Evolutionary conservation across 2,113 vertebrate genomes (phyloP), one percentile per base, ranked within the genome.

Genomic region (Phainopepla nitens): DNA sequence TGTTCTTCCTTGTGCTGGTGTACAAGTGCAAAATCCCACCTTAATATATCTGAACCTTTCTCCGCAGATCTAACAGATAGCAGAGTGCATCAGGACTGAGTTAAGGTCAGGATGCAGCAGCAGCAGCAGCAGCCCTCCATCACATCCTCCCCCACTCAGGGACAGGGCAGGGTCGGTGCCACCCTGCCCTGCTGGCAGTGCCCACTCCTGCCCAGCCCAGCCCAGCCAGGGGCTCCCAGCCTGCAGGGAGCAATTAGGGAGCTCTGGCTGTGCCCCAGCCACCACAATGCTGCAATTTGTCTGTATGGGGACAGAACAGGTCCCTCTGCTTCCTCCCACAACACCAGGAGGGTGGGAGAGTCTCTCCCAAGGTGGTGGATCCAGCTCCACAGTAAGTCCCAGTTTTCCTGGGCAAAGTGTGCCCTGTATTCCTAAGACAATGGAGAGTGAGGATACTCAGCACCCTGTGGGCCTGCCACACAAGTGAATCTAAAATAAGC

Each of bases 401-500:
- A 85, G 25, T 20, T 76, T 58, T 66, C 33, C 41, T 36, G 42
- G 58, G 39, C 24, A 15, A 64, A n/a, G 27, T 69, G 53, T 79
- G 50, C 36, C 56, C 72, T 22, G 9, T 33, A 33, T 61, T 65
- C 82, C 39, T 47, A 6, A 89, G 3, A 31, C 33, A 68, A 35
- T 1, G 9, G 47, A 58, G n/a, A 64, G 0, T 11, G 65, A 73
- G 56, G 76, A 58, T 64, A 12, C 44, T 80, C 23, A 39, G 33
- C 19, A 42, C 41, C 42, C 44, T 28, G 21, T 45, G 35, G 53
- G 77, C 61, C 54, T 65, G 13, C 44, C 72, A 36, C 69, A 79
- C 56, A 44, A 53, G 9, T 20, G 51, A 64, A 45, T 64, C 60
- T 92, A 82, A 97, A 97, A 95, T 94, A 92, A 95, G 47, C 91